phyloP scores from a whole-genome alignment of 2,113 vertebrate species.

The Rhea americana region DNA sequence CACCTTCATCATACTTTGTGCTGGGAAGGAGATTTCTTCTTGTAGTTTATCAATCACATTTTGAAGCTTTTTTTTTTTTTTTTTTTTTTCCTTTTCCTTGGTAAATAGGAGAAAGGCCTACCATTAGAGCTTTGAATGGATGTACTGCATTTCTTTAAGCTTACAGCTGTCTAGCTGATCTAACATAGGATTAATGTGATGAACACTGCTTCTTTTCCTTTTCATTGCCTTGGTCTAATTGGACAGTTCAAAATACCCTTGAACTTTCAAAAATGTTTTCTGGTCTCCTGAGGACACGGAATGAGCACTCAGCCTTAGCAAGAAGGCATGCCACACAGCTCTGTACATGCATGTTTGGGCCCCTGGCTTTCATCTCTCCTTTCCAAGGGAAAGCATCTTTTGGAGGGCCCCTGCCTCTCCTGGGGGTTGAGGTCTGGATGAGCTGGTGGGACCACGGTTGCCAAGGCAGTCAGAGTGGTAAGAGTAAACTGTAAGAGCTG shows the following conservation, averaged over 20 bases:
- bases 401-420: not conserved
- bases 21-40: not conserved
- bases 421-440: not conserved
- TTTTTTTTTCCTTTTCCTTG: not conserved
- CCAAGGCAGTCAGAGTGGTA: not conserved
- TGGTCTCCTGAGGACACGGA: not conserved
- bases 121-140: not conserved
- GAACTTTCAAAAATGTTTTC: not conserved
- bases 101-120: not conserved
- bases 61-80: accelerated
- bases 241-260: not conserved
- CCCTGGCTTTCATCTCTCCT: not conserved
- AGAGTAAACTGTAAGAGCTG: accelerated
- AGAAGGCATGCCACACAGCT: accelerated
- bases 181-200: not conserved
- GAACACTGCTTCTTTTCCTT: not conserved
- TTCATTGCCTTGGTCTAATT: not conserved
- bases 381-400: not conserved
- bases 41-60: not conserved
- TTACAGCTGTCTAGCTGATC: not conserved
- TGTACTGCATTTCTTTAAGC: not conserved
- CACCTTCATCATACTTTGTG: not conserved
- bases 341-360: accelerated
- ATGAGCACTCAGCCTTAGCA: too few species aligned
- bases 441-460: not conserved